These are phyloP conservation scores for Alfaro cultratus DNA, from an alignment of 2,797 vertebrate species.

Conservation along the genomic window DNA sequence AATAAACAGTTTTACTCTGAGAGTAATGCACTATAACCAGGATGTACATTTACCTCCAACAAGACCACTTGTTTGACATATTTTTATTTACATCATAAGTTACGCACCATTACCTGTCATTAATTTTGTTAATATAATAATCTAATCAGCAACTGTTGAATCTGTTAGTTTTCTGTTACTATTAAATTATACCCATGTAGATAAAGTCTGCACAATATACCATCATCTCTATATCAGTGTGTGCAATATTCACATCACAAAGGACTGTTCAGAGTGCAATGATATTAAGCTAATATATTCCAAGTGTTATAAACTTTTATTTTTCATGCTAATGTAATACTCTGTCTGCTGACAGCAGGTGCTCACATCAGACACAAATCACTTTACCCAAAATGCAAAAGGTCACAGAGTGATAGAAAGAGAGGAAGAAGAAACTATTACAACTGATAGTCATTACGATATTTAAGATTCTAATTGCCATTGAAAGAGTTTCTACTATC, in stretches of 20 bases:
- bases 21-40: not conserved
- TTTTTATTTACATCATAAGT: not conserved
- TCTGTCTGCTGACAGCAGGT: not conserved
- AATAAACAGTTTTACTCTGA: not conserved
- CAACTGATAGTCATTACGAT: not conserved
- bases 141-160: not conserved
- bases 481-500: not conserved
- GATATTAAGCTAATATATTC: not conserved
- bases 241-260: not conserved
- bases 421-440: not conserved
- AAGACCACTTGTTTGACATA: not conserved
- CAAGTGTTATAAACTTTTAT: not conserved
- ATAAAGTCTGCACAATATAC: not conserved
- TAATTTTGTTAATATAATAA: not conserved
- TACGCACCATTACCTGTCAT: not conserved
- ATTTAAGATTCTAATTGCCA: not conserved
- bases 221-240: not conserved
- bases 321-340: not conserved
- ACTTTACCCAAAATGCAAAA: not conserved
- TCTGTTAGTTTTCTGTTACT: not conserved
- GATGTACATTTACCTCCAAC: not conserved
- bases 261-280: not conserved
- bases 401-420: not conserved
- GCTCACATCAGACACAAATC: not conserved
- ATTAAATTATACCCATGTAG: not conserved